These are phyloP conservation scores for Archocentrus centrarchus DNA, from an alignment of 2,113 vertebrate genomes.

Conservation along the genomic window DNA sequence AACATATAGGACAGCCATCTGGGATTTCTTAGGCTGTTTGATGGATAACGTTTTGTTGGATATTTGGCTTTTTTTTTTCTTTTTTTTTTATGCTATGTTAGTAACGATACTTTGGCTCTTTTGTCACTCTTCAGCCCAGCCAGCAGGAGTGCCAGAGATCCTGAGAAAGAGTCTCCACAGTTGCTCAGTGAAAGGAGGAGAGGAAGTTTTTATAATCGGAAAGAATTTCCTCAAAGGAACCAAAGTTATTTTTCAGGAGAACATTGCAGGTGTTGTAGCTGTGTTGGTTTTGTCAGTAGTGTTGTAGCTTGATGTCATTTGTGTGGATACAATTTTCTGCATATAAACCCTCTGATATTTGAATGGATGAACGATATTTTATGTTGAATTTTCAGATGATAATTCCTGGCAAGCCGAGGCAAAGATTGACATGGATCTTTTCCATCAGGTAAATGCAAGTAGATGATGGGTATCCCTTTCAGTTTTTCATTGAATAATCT, in stretches of 20 bases:
- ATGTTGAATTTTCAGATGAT: slow-evolving; percentile 87
- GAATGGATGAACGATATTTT: neutral
- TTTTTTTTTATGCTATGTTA: slow-evolving; percentile 2
- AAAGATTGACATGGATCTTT: slow-evolving; percentile 99
- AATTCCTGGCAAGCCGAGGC: slow-evolving; percentile 97
- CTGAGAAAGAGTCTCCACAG: slow-evolving; percentile 98
- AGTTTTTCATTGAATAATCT: neutral
- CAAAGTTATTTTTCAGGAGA: slow-evolving; percentile 99
- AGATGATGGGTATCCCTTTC: neutral
- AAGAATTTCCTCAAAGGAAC: slow-evolving; percentile 99
- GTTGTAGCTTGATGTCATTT: neutral
- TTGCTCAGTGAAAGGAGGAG: slow-evolving; percentile 93
- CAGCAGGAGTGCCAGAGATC: slow-evolving; percentile 97
- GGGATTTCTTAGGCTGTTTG: neutral
- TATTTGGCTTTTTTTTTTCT: neutral
- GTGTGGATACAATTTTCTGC: neutral
- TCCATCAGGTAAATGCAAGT: slow-evolving; percentile 91
- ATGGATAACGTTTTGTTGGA: neutral
- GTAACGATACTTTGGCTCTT: slow-evolving; percentile 8
- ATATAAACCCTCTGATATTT: neutral
- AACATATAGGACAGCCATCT: neutral
- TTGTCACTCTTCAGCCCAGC: slow-evolving; percentile 87
- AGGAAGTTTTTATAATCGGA: slow-evolving; percentile 98
- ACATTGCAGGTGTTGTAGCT: slow-evolving; percentile 76
- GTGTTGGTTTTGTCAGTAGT: slow-evolving; percentile 6